Percentiles rank a stretch among this genome's conserved stretches.
phyloP scores from a whole-genome alignment of 2,888 invertebrate species.

The Troglohyphantes excavatus region DNA sequence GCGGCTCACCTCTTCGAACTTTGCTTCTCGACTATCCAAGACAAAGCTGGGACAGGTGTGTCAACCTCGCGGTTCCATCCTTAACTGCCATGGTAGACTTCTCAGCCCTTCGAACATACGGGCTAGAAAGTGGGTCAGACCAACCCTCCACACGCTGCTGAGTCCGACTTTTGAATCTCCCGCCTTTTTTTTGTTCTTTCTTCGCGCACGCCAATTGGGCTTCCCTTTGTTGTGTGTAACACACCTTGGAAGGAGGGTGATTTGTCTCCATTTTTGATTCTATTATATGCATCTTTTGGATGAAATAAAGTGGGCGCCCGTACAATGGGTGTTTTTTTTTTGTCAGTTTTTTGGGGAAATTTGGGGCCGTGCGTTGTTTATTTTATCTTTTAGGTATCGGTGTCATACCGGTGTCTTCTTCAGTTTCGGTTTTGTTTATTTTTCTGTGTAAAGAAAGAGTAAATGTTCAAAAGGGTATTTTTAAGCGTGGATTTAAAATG shows the following conservation, averaged over 20 bases:
- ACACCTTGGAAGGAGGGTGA: neutral
- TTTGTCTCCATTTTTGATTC: neutral
- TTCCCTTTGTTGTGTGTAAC: neutral
- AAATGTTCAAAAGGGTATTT: too few relatives aligned
- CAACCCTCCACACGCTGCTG: slow-evolving; percentile 53
- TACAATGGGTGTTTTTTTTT: neutral
- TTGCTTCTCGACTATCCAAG: slow-evolving; percentile 25
- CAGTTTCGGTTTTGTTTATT: too few relatives aligned
- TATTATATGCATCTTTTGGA: slow-evolving; percentile 9
- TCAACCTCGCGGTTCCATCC: slow-evolving; percentile 44
- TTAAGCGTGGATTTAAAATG: too few relatives aligned
- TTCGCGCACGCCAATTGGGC: slow-evolving; percentile 15
- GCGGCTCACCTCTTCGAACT: neutral
- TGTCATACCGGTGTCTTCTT: too few relatives aligned
- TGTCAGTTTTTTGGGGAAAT: neutral
- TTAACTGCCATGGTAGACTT: slow-evolving; percentile 33
- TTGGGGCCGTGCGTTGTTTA: neutral
- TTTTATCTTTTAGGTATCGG: neutral
- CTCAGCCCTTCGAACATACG: slow-evolving; percentile 39
- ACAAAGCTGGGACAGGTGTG: slow-evolving; percentile 48
- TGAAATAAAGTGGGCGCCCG: neutral
- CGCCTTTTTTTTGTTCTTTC: slow-evolving; percentile 30
- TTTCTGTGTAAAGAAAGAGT: too few relatives aligned
- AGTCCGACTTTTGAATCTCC: slow-evolving; percentile 38
- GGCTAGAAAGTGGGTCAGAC: slow-evolving; percentile 57